Percentiles rank a stretch among this genome's conserved stretches.
These are phyloP conservation scores for Orientallactaga bullata DNA, from an alignment of 2,113 vertebrate species.

Conservation along the genomic window DNA sequence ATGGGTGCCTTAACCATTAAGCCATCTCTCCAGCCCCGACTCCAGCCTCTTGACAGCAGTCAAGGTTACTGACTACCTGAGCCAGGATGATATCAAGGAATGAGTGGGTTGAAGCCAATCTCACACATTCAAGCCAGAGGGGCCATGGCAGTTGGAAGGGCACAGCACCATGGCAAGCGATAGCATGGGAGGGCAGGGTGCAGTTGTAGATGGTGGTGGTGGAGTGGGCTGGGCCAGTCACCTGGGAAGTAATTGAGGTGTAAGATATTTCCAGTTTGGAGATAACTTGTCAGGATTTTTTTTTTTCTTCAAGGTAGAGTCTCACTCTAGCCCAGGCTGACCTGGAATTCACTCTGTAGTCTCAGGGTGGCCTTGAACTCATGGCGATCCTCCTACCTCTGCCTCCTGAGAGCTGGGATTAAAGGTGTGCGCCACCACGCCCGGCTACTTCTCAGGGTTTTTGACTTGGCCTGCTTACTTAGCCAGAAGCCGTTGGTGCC, in stretches of 20 bases:
- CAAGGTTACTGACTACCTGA: neutral
- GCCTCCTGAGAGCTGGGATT: too few relatives aligned
- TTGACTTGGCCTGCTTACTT: neutral
- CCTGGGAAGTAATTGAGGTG: neutral
- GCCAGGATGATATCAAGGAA: neutral
- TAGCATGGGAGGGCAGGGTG: neutral
- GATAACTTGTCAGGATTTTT: neutral
- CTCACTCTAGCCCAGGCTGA: too few relatives aligned
- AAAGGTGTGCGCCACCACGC: too few relatives aligned
- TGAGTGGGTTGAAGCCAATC: neutral
- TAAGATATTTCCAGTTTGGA: too few relatives aligned
- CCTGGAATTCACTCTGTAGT: too few relatives aligned
- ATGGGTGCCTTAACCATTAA: too few relatives aligned
- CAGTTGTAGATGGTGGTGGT: neutral
- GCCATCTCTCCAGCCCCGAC: too few relatives aligned
- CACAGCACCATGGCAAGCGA: neutral
- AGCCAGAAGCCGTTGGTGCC: neutral
- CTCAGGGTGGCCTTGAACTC: too few relatives aligned
- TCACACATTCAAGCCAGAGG: neutral
- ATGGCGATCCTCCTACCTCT: too few relatives aligned
- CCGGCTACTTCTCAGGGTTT: neutral
- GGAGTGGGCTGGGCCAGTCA: neutral
- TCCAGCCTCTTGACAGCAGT: neutral
- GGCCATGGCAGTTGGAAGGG: rapidly evolving
- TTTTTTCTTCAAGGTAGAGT: too few relatives aligned